Evolutionary conservation across 2,888 invertebrate genomes (phyloP), one percentile per base, ranked within the genome.

Genomic region (Siphonodentalium dalli): DNA sequence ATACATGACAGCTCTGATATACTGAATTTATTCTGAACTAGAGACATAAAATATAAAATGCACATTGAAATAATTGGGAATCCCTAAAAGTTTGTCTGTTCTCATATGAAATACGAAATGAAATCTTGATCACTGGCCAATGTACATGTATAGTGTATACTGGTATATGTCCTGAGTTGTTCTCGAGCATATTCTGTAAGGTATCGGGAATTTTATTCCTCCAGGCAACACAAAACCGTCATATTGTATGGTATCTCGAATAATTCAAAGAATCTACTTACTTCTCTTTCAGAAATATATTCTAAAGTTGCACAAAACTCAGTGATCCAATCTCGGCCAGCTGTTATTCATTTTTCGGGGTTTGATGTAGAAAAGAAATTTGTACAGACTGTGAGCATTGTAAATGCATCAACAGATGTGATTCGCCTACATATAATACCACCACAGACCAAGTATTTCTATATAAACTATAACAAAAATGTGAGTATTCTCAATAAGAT

Each of bases 401-500:
- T 72, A 7, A 81, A 81, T 64, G 76, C 79, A 15, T 77, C 79
- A 11, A 69, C 75, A 39, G 78, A 80, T 48, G 75, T 81, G 2
- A 67, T 78, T 27, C 63, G 78, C 41, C 72, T 80, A 69, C 79
- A 81, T 54, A 74, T 81, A 37, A 75, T 81, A 39, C 79, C 80
- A 23, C 81, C 81, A 43, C 80, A 80, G 61, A 77, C 78, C 11
- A 75, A 73, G 52, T 72, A 76, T 48, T 81, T 81, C 66, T 69
- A 70, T 46, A 72, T 81, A 26, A 75, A 77, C 51, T 81, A 81
- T 56, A 74, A 68, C 38, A 81, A 81, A 66, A 67, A 65, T 40
- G 80, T 80, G 65, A 71, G 75, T 62, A 43, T 42, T 11, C 23
- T 21, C 7, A 46, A n/a, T 6, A 11, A 23, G 24, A 23, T 40